A percentile compares a stretch with the other conserved stretches of the same genome.
Conservation (phyloP, 2,113 vertebrate species). For the Stegostoma tigrinum region DNA sequence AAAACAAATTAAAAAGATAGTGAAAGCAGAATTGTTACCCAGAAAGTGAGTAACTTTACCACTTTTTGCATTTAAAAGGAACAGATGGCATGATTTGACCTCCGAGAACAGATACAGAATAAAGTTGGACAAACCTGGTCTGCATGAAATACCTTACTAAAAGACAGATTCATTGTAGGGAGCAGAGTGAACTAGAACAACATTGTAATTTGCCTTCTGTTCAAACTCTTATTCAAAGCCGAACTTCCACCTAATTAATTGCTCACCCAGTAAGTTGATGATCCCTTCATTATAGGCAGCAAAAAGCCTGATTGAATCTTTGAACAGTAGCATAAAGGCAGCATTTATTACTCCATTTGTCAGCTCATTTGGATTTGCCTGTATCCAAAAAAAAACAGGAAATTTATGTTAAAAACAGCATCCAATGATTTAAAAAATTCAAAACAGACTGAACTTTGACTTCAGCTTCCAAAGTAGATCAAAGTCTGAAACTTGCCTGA, state of each 20-base stretch:
- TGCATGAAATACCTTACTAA: background rate
- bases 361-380: constrained; percentile 88
- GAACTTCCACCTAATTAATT: background rate
- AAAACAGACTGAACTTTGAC: background rate
- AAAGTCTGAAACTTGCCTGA: background rate
- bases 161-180: background rate
- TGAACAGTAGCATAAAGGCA: constrained; percentile 93
- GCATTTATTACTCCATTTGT: constrained; percentile 88
- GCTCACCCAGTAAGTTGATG: constrained; percentile 87
- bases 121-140: background rate
- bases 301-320: constrained; percentile 92
- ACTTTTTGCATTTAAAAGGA: background rate
- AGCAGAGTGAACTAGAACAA: too few species aligned
- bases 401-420: background rate
- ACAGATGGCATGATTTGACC: background rate
- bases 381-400: constrained; percentile 41
- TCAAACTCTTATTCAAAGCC: background rate
- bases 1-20: background rate
- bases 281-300: constrained; percentile 93
- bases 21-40: background rate
- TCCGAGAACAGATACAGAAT: background rate
- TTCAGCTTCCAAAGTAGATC: background rate
- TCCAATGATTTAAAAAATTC: background rate
- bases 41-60: background rate
- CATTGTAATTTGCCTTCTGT: background rate